Conservation (phyloP, 2,888 invertebrate genomes). For the Drosophila eohydei region DNA sequence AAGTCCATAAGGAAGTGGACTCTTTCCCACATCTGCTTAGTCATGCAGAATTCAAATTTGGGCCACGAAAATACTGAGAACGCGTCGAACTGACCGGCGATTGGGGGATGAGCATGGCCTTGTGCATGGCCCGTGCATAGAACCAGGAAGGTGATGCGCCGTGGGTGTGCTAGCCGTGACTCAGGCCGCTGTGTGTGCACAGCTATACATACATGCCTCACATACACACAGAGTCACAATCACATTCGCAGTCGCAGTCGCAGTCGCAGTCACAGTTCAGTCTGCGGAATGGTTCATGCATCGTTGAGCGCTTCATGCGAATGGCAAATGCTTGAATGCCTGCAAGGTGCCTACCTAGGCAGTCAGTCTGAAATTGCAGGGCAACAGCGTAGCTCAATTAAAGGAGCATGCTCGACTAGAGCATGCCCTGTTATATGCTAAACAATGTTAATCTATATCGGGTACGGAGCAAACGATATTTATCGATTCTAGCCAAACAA, state of each 20-base stretch:
- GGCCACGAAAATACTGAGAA: constrained; percentile 22
- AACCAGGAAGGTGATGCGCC: constrained; percentile 35
- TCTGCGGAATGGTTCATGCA: constrained; percentile 53
- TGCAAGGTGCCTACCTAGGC: constrained; percentile 29
- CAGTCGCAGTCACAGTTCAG: constrained; percentile 42
- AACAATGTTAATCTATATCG: no score
- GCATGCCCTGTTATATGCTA: neutral
- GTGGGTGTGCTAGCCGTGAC: constrained; percentile 36
- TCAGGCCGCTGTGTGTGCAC: constrained; percentile 2
- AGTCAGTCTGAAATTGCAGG: constrained; percentile 24
- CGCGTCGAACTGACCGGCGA: constrained; percentile 3
- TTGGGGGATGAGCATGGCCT: constrained; percentile 20
- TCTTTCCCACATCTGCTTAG: neutral
- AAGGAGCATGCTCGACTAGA: neutral
- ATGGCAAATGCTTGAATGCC: constrained; percentile 52
- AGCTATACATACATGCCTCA: neutral
- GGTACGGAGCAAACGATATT: neutral
- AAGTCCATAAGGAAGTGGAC: constrained; percentile 30
- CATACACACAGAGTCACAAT: neutral
- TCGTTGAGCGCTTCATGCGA: constrained; percentile 64
- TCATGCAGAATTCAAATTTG: constrained; percentile 22
- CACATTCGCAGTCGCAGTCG: constrained; percentile 12
- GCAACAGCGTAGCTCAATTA: constrained; percentile 11
- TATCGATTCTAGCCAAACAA: neutral
- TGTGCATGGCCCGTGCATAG: constrained; percentile 22